Percentiles rank a stretch among this genome's conserved stretches.
These are phyloP conservation scores for Drosophila sulfurigaster DNA, from an alignment of 1,140 invertebrate genomes.

Conservation along the genomic window DNA sequence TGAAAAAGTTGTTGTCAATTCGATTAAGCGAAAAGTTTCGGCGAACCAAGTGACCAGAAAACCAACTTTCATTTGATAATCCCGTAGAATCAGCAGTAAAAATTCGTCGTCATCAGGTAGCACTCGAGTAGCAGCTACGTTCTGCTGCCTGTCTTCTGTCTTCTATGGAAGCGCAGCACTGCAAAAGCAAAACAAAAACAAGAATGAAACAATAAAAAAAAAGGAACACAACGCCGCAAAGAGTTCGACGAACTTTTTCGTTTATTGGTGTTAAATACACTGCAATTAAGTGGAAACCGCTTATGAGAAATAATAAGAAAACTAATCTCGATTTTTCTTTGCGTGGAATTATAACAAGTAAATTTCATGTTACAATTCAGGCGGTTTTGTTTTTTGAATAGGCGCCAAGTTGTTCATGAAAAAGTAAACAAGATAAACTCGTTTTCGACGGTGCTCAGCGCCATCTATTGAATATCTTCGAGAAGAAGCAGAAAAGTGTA, in stretches of 20 bases:
- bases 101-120: slow-evolving; percentile 55
- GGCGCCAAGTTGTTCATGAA: not conserved
- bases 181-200: slow-evolving; percentile 40
- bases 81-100: slow-evolving; percentile 61
- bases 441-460: not conserved
- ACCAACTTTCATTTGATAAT: slow-evolving; percentile 71
- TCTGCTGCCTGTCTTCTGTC: slow-evolving; percentile 9
- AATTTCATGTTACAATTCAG: too few species aligned
- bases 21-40: slow-evolving; percentile 64
- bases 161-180: slow-evolving; percentile 56
- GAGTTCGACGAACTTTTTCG: slow-evolving; percentile 59
- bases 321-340: too few species aligned
- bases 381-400: not conserved
- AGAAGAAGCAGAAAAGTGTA: not conserved
- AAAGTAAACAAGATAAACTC: not conserved
- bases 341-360: too few species aligned
- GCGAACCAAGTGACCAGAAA: slow-evolving; percentile 49
- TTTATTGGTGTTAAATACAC: slow-evolving; percentile 62
- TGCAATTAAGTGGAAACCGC: slow-evolving; percentile 25
- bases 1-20: slow-evolving; percentile 51
- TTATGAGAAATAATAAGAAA: too few species aligned
- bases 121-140: slow-evolving; percentile 23
- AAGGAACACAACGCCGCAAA: slow-evolving; percentile 32
- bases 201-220: slow-evolving; percentile 21
- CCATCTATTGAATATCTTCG: slow-evolving; percentile 1